Base-by-base conservation (phyloP, 2,113 vertebrate species). In the Xiphophorus couchianus region DNA sequence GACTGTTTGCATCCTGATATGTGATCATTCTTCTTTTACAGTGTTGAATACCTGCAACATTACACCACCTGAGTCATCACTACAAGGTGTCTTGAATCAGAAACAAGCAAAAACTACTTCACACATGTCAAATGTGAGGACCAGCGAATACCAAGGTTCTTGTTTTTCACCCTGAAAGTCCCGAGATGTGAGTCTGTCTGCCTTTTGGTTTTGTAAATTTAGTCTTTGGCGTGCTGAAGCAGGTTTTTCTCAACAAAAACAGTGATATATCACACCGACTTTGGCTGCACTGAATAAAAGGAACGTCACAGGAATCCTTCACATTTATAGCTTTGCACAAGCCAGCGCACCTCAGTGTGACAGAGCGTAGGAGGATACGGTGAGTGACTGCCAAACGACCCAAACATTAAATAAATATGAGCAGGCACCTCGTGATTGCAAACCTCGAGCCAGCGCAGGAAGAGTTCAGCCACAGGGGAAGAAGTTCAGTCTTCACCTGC, bases 121-220 rank as follows among this genome's bases (percentile, higher is more conserved):
- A 66, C 14, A 69, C 8, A 22, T 4, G 33, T 44, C 81, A 84
- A 74, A 86, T 82, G 76, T 81, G 72, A n/a, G 62, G 64, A 66
- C 51, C 27, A 62, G 42, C 10, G 27, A 67, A n/a, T 39, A 44
- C 3, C 66, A 33, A 42, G 71, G 67, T n/a, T 63, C 51, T 33
- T 42, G 11, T 35, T 42, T 61, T 70, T 42, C 67, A 71, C n/a
- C 29, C 63, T 60, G 42, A 51, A 19, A 62, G 17, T 29, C 39
- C 33, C 42, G 15, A 29, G 54, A 58, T 30, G 6, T 29, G 51
- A 12, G 48, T 22, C 33, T 62, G 37, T n/a, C 33, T 62, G 37
- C 9, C 28, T 44, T 68, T 76, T 4, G 37, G 51, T 37, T 33
- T 39, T 42, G 51, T 74, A 62, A 62, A 39, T 29, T 44, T 63